phyloP scores from a whole-genome alignment of 2,113 vertebrate genomes.

The Pterocles burchelli region DNA sequence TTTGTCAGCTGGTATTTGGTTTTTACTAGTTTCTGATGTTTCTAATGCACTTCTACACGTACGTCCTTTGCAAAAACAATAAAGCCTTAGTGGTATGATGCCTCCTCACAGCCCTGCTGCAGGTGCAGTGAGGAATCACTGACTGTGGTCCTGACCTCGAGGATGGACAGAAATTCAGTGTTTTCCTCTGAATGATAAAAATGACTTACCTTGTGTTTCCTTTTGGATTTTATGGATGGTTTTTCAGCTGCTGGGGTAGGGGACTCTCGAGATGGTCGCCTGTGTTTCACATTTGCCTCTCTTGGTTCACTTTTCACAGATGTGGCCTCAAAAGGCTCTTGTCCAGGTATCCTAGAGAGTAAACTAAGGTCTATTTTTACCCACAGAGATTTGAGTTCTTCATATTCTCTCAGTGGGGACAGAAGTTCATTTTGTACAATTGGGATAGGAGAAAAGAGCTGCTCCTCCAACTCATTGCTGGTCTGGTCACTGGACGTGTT shows the following conservation, averaged over 20 bases:
- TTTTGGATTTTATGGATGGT: slow-evolving; percentile 85
- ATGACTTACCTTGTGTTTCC: slow-evolving; percentile 90
- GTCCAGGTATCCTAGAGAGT: slow-evolving; percentile 85
- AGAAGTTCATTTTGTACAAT: slow-evolving; percentile 81
- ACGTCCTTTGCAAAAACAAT: not conserved
- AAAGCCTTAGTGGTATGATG: not conserved
- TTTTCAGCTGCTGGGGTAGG: slow-evolving; percentile 79
- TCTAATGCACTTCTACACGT: not conserved
- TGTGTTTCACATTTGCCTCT: slow-evolving; percentile 82
- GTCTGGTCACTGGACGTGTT: slow-evolving; percentile 82
- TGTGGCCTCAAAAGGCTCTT: slow-evolving; percentile 66
- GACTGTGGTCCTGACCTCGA: not conserved
- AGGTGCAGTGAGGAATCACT: not conserved
- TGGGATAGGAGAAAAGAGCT: slow-evolving; percentile 79
- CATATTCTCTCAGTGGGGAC: slow-evolving; percentile 86
- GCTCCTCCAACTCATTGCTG: slow-evolving; percentile 80
- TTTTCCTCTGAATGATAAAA: not conserved
- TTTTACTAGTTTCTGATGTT: not conserved
- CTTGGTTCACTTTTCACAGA: slow-evolving; percentile 76
- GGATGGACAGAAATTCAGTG: not conserved
- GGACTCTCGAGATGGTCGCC: slow-evolving; percentile 81
- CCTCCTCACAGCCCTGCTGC: not conserved
- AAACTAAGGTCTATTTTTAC: slow-evolving; percentile 92
- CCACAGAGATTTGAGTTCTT: slow-evolving; percentile 89
- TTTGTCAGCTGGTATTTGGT: not conserved